These are phyloP conservation scores for Cydia amplana DNA, from an alignment of 1,140 invertebrate genomes.

Conservation along the genomic window DNA sequence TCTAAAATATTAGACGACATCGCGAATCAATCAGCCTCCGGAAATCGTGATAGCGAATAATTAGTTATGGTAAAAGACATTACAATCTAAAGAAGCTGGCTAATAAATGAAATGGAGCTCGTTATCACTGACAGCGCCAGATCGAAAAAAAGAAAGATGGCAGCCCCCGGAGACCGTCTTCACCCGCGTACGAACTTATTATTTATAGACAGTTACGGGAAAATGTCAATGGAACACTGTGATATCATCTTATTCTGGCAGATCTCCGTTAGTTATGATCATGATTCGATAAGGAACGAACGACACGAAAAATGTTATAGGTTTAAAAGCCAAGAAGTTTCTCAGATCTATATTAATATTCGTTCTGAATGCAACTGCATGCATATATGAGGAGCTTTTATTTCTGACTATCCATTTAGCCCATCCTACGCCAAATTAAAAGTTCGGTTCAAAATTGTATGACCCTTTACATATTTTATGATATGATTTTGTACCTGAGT, in stretches of 20 bases:
- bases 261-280: conserved; percentile 26
- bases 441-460: too few relatives aligned
- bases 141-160: conserved; percentile 56
- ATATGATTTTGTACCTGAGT: too few relatives aligned
- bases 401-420: too few relatives aligned
- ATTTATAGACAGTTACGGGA: conserved; percentile 30
- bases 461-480: too few relatives aligned
- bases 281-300: neutral
- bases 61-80: conserved; percentile 25
- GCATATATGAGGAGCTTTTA: too few relatives aligned
- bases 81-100: conserved; percentile 35
- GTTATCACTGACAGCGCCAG: conserved; percentile 53
- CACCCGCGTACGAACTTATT: conserved; percentile 37
- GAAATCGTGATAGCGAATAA: conserved; percentile 22
- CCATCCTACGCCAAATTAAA: too few relatives aligned
- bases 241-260: conserved; percentile 28
- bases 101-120: conserved; percentile 52
- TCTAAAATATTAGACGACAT: neutral
- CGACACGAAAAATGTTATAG: neutral
- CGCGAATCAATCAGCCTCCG: neutral
- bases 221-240: conserved; percentile 20
- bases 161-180: conserved; percentile 46
- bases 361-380: too few relatives aligned
- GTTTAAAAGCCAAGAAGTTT: neutral
- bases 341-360: neutral